Percentiles rank a stretch among this genome's conserved stretches.
Conservation (phyloP, 2,888 invertebrate genomes). For the Rutpela maculata region DNA sequence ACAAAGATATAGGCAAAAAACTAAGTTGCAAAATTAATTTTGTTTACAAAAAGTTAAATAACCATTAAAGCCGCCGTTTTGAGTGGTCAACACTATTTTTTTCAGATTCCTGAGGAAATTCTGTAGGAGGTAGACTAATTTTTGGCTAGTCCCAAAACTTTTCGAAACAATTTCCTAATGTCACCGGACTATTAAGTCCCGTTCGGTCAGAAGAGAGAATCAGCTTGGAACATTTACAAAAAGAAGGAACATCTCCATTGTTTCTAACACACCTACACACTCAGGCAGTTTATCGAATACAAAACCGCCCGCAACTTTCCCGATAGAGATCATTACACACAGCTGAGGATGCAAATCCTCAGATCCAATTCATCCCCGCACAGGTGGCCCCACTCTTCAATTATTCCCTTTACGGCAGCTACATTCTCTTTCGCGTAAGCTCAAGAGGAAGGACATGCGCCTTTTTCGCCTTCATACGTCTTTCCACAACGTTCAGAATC, state of each 20-base stretch:
- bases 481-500: background rate
- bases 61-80: too few relatives aligned
- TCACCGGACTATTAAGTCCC: too few relatives aligned
- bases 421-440: background rate
- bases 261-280: background rate
- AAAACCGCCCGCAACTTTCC: background rate
- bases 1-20: too few relatives aligned
- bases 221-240: background rate
- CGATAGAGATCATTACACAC: background rate
- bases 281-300: background rate
- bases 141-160: too few relatives aligned
- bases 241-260: background rate
- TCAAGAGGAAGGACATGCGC: constrained; percentile 1
- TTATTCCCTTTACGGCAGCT: background rate
- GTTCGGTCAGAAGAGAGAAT: too few relatives aligned
- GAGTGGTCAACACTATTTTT: too few relatives aligned
- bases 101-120: too few relatives aligned
- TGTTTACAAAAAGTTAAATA: too few relatives aligned
- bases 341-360: constrained; percentile 1
- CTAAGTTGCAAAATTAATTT: too few relatives aligned
- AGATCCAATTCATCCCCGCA: background rate
- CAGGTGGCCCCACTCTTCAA: background rate
- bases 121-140: too few relatives aligned
- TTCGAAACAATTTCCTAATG: too few relatives aligned
- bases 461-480: background rate